Base-by-base conservation (phyloP, 2,888 invertebrate genomes). In the Drosophila sordidula region DNA sequence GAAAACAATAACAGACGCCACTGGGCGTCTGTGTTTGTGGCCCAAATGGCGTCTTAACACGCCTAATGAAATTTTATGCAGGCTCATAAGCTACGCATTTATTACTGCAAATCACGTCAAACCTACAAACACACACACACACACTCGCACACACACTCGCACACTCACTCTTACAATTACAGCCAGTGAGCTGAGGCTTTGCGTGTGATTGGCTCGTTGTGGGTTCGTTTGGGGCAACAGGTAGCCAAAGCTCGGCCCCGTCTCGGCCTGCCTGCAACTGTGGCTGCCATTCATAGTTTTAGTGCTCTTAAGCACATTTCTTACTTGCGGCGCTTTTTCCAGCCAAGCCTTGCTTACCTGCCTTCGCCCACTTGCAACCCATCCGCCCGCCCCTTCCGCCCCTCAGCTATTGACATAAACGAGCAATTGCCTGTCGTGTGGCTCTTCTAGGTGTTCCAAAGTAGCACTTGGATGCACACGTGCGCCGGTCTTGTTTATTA, bases 31-130 rank as follows among this genome's bases (percentile, higher is more conserved):
- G 22, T 34, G 47, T 55, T 56, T 66, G 73, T 57, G 63, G 52
- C 55, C 51, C 56, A 75, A 87, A 87, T 87, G 80, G 85, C 83
- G 68, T 59, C 73, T 71, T 79, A 81, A 78, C 79, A 81, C 68
- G 84, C 70, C 78, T 87, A 89, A 88, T 88, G 79, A 89, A 88
- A 88, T 89, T 87, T 87, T 80, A 89, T 88, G 86, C 77, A 71
- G 62, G 66, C 74, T 88, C 87, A 82, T 80, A 70, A 77, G 76
- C 65, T 58, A 63, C 68, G 70, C 75, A 79, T 87, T 88, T 88
- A 88, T 89, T 79, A 70, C 74, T 45, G 70, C 51, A 79, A 84
- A 84, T 76, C 89, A 88, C 81, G 70, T 68, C 67, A 73, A 52
- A 45, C 42, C 46, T 45, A 59, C 57, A 41, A 55, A 64, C 39